These are phyloP conservation scores for Planiliza haematocheilus DNA, from an alignment of 2,113 vertebrate genomes.

Conservation along the genomic window DNA sequence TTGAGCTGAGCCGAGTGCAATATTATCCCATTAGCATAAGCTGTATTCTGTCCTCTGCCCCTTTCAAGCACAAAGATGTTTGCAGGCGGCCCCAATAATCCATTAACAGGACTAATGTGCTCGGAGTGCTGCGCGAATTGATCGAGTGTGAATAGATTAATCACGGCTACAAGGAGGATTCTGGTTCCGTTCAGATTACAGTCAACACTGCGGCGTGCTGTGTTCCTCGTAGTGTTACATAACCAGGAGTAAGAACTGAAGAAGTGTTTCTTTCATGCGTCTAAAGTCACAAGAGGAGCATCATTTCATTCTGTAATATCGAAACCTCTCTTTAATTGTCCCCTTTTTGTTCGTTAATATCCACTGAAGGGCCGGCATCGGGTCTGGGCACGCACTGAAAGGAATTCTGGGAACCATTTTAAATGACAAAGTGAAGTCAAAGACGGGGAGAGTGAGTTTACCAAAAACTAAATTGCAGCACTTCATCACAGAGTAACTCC, in stretches of 20 bases:
- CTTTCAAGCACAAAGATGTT: conserved; percentile 63
- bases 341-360: conserved; percentile 9
- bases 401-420: conserved; percentile 25
- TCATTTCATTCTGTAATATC: too few species aligned
- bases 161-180: conserved; percentile 35
- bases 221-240: not conserved
- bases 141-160: conserved; percentile 47
- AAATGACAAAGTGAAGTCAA: conserved; percentile 7
- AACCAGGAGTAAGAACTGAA: not conserved
- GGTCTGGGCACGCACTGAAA: conserved; percentile 15
- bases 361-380: not conserved
- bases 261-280: not conserved
- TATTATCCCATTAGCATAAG: conserved; percentile 70
- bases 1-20: conserved; percentile 48
- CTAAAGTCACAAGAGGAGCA: not conserved
- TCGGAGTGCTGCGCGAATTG: conserved; percentile 37
- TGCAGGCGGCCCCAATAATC: conserved; percentile 62
- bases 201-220: not conserved
- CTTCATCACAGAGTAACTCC: conserved; percentile 30
- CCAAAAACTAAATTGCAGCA: conserved; percentile 25
- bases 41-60: conserved; percentile 49
- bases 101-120: conserved; percentile 68
- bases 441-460: not conserved
- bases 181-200: conserved; percentile 12
- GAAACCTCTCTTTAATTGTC: not conserved